phyloP scores from a whole-genome alignment of 2,797 vertebrate species.

The Cyprinodon diabolis region DNA sequence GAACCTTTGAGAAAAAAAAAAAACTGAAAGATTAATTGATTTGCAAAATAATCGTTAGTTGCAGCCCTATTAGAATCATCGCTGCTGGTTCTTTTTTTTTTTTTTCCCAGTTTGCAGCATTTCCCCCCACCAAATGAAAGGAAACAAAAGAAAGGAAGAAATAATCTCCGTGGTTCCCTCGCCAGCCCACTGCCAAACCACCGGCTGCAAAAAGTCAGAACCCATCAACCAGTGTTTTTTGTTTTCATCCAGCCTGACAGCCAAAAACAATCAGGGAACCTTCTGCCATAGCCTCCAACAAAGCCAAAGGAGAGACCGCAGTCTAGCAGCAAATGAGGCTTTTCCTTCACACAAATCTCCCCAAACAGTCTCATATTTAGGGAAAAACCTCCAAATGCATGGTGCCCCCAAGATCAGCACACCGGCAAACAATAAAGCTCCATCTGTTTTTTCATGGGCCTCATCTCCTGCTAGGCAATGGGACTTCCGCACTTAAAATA shows the following conservation, averaged over 20 bases:
- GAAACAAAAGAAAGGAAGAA: slow-evolving; percentile 27
- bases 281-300: slow-evolving; percentile 21
- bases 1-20: too few species aligned
- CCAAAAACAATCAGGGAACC: slow-evolving; percentile 34
- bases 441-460: slow-evolving; percentile 66
- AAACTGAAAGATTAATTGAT: too few species aligned
- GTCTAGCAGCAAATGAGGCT: slow-evolving; percentile 28
- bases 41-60: too few species aligned
- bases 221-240: slow-evolving; percentile 43
- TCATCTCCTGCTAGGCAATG: slow-evolving; percentile 55
- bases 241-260: slow-evolving; percentile 25
- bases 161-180: slow-evolving; percentile 35
- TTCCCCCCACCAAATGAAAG: slow-evolving; percentile 40
- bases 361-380: slow-evolving; percentile 14
- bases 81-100: slow-evolving; percentile 20
- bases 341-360: slow-evolving; percentile 7
- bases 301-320: slow-evolving; percentile 37
- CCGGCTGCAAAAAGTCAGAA: slow-evolving; percentile 42
- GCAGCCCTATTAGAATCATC: slow-evolving; percentile 15
- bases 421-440: slow-evolving; percentile 70
- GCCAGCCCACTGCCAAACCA: slow-evolving; percentile 36
- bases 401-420: slow-evolving; percentile 46
- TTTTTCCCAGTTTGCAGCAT: slow-evolving; percentile 30
- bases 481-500: slow-evolving; percentile 72
- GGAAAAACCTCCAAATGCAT: slow-evolving; percentile 50